Base-by-base conservation (phyloP, 2,888 invertebrate species). In the Agonopterix alstromeriana region DNA sequence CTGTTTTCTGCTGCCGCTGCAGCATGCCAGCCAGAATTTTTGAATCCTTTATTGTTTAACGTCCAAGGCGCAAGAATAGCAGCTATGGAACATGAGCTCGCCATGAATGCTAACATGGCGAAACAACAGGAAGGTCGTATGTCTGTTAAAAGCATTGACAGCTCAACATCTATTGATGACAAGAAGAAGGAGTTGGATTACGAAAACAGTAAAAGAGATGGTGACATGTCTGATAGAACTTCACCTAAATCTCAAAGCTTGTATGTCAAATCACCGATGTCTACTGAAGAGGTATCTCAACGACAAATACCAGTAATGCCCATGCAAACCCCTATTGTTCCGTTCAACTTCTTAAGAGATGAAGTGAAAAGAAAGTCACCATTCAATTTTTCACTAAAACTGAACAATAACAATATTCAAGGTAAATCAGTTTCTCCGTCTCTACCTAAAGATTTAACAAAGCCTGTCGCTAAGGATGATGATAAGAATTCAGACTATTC, bases 241-340 rank as follows among this genome's bases (percentile, higher is more conserved):
- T 92, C 93, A 3, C 91, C 90, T 0, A 84, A 90, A 58, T 66
- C 89, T 12, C 82, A 85, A 46, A 72, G 54, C 41, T 47, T 76
- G 35, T 82, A 73, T 61, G 61, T 86, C 41, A 93, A 92, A 9
- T 93, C 93, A 36, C 93, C 94, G 8, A 90, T 92, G 5, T 90
- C 92, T 2, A 91, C 89, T 7, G 93, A 94, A 64, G 94, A 94
- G 0, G 82, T 89, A 8, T 90, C 91, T 10, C 91, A 91, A 57
- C 89, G 91, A 51, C 87, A 92, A 51, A 92, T 94, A 1, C 93
- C 94, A 9, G 91, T 92, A 0, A 84, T 92, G 67, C 92, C 93
- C 0, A 76, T 90, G 49, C 65, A 77, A 4, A 74, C 81, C 35
- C 74, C 84, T 1, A 68, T 81, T 36, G 65, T 68, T 36, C 72